Evolutionary conservation across 2,888 invertebrate genomes (phyloP).

Genomic region (Tuberolachnus salignus): DNA sequence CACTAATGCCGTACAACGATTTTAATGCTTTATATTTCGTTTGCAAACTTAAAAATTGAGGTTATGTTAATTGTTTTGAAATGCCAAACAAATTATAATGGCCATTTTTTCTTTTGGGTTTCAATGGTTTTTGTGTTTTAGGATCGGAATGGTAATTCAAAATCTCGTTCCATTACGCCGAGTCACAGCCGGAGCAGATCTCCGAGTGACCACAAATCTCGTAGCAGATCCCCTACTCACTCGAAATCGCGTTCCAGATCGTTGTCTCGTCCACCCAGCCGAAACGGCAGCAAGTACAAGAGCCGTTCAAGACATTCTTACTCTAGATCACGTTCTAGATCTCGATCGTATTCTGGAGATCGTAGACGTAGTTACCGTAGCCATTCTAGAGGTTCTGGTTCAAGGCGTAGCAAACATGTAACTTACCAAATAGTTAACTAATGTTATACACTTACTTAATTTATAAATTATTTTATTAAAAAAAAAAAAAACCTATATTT

Average conservation of each 20-base stretch:
- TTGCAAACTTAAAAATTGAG: constrained; percentile 16
- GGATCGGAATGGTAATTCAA: constrained; percentile 46
- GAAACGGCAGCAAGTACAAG: constrained; percentile 48
- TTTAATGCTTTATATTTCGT: neutral
- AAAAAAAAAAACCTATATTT: neutral
- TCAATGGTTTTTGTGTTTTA: neutral
- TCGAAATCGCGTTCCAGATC: constrained; percentile 50
- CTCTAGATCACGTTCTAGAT: constrained; percentile 52
- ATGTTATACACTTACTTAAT: neutral
- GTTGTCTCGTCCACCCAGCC: constrained; percentile 45
- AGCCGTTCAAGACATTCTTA: constrained; percentile 51
- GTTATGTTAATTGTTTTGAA: constrained; percentile 31
- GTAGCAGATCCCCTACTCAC: constrained; percentile 47
- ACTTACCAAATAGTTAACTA: neutral
- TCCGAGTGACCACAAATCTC: constrained; percentile 42
- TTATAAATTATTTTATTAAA: neutral
- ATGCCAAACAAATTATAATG: neutral
- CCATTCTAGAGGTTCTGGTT: constrained; percentile 51
- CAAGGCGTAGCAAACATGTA: constrained; percentile 54
- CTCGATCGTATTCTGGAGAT: constrained; percentile 56
- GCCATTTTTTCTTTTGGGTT: neutral
- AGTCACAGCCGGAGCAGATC: constrained; percentile 48
- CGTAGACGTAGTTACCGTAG: constrained; percentile 54
- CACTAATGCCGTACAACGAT: too few relatives aligned
- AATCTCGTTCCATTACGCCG: constrained; percentile 38